phyloP scores from a whole-genome alignment of 2,797 vertebrate genomes.

The Bovichtus diacanthus region DNA sequence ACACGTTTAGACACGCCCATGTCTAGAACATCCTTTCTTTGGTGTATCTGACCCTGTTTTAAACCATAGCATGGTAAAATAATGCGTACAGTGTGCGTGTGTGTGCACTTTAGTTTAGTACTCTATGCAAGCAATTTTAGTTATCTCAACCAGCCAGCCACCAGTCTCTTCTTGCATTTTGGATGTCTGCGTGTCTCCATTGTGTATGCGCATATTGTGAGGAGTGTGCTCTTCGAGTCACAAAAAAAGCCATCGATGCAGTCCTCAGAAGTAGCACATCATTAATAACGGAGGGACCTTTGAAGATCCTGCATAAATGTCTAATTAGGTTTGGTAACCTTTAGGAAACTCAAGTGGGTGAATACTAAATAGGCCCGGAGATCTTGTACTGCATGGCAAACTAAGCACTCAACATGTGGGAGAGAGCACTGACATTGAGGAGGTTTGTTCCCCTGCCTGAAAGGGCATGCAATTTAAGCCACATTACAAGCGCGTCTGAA shows the following conservation, averaged over 20 bases:
- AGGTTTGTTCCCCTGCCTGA: slow-evolving; percentile 71
- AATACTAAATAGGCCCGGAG: slow-evolving; percentile 84
- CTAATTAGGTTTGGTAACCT: slow-evolving; percentile 89
- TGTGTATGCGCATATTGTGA: slow-evolving; percentile 82
- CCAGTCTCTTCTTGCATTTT: slow-evolving; percentile 40
- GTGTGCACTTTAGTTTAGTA: not conserved
- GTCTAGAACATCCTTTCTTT: not conserved
- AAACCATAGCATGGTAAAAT: not conserved
- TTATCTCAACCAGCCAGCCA: slow-evolving; percentile 45
- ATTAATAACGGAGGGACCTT: slow-evolving; percentile 87
- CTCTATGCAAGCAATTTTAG: slow-evolving; percentile 31
- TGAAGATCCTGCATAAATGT: slow-evolving; percentile 87
- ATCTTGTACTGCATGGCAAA: slow-evolving; percentile 84
- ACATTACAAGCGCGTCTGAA: slow-evolving; percentile 75
- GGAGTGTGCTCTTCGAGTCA: slow-evolving; percentile 66
- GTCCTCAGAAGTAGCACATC: slow-evolving; percentile 84
- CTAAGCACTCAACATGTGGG: slow-evolving; percentile 81
- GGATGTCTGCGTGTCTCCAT: slow-evolving; percentile 56
- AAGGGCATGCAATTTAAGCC: slow-evolving; percentile 80
- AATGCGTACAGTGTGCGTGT: slow-evolving; percentile 1
- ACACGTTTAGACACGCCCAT: too few species aligned
- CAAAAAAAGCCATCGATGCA: slow-evolving; percentile 80
- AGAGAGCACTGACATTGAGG: slow-evolving; percentile 79
- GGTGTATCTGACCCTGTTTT: slow-evolving; percentile 18
- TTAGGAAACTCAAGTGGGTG: slow-evolving; percentile 85